Evolutionary conservation across 1,140 invertebrate species (phyloP), one percentile per base, ranked within the genome.

Genomic region (Platyura marginata): DNA sequence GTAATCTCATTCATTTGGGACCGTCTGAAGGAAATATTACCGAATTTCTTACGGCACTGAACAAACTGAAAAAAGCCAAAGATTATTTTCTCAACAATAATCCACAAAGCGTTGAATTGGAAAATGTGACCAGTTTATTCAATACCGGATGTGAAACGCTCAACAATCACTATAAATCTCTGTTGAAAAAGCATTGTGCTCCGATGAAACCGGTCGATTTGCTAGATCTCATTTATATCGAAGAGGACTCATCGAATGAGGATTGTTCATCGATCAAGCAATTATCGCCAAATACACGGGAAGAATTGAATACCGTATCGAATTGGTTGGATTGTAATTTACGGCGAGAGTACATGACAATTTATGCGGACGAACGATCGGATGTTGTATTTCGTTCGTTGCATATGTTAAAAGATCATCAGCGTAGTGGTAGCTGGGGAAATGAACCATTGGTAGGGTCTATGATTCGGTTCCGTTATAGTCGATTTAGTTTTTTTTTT

Each of bases 61-160:
- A 87, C 53, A 78, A 81, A 52, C 64, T 97, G 32, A 75, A 85
- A 39, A 79, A 80, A 48, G 90, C 92, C 39, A 79, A 88, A 52
- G 75, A 76, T 29, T 97, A 94, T 61, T 97, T 98, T 63, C 77
- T 89, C 53, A 83, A 85, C 55, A 83, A 92, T 56, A 93, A 93
- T 64, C 85, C 87, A 2, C 83, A 88, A 55, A 92, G 88, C 58
- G 83, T 92, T 21, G 91, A 96, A 67, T 61, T 95, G 40, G 84
- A 91, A 55, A 93, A 94, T 67, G 81, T 96, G 40, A 81, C 87
- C 54, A 70, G 71, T 51, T 50, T 68, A 9, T 70, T 70, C 42
- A 61, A 56, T 16, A 56, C 58, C 42, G 68, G 69, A 19, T 59
- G 68, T 40, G 67, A 70, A 33, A 55, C 54, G 44, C 60, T 96